A percentile compares a stretch with the other conserved stretches of the same genome.
These are phyloP conservation scores for Hanleya hanleyi DNA, from an alignment of 2,888 invertebrate genomes.

Conservation along the genomic window DNA sequence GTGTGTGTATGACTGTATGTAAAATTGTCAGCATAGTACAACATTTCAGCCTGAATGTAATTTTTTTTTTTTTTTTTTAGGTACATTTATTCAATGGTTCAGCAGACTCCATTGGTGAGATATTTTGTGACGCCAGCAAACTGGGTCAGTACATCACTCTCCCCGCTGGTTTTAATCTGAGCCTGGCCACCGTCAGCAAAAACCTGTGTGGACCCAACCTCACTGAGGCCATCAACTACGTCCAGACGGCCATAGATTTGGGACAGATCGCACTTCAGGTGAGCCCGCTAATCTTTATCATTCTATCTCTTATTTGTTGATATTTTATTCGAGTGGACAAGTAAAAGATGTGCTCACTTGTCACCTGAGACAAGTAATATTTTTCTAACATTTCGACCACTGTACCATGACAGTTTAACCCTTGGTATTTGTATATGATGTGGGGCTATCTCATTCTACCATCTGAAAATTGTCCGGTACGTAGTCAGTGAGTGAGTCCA, in stretches of 20 bases:
- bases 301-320: no score
- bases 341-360: no score
- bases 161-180: slow-evolving; percentile 15
- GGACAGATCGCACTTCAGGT: neutral
- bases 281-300: no score
- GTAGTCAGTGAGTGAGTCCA: no score
- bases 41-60: neutral
- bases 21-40: neutral
- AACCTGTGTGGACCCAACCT: slow-evolving; percentile 12
- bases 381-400: no score
- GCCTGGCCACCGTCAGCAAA: neutral
- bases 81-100: slow-evolving; percentile 29
- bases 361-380: no score
- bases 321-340: no score
- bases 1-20: neutral
- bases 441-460: no score
- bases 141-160: slow-evolving; percentile 16
- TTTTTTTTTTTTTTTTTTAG: slow-evolving; percentile 28
- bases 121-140: slow-evolving; percentile 21
- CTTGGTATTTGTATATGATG: no score
- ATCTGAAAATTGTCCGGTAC: no score
- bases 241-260: neutral
- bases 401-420: no score
- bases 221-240: neutral
- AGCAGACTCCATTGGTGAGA: slow-evolving; percentile 27